Evolutionary conservation across 1,140 invertebrate genomes (phyloP).

Genomic region (Ooceraea biroi): DNA sequence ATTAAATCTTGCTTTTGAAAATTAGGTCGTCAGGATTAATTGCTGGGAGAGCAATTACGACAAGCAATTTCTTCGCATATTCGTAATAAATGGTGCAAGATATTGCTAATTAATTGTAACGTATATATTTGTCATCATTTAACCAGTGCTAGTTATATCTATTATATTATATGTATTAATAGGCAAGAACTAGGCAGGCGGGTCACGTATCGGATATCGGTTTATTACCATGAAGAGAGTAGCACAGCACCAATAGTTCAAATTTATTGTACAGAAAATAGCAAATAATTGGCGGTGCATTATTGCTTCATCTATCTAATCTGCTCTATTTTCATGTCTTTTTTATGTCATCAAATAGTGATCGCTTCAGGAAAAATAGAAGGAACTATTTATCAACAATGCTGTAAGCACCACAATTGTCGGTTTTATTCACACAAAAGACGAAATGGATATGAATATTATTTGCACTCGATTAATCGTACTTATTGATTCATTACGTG

Average conservation of each 20-base stretch:
- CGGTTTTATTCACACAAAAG: too few species aligned
- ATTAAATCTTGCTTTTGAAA: not conserved
- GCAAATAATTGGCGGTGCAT: not conserved
- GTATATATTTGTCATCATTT: not conserved
- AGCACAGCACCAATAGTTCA: not conserved
- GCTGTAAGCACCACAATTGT: too few species aligned
- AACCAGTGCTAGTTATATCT: not conserved
- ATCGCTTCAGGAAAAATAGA: too few species aligned
- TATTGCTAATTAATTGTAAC: not conserved
- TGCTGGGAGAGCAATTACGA: not conserved
- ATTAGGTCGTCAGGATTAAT: slow-evolving; percentile 18
- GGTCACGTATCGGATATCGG: slow-evolving; percentile 10
- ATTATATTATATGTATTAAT: slow-evolving; percentile 8
- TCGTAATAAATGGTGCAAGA: not conserved
- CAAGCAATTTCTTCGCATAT: too few species aligned
- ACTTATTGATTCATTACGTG: not conserved
- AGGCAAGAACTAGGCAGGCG: not conserved
- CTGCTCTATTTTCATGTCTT: too few species aligned
- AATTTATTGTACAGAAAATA: slow-evolving; percentile 8
- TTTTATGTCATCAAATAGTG: too few species aligned
- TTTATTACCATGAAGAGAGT: slow-evolving; percentile 18
- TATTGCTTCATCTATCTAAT: too few species aligned
- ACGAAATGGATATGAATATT: not conserved
- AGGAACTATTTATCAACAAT: too few species aligned
- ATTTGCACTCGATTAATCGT: not conserved